Evolutionary conservation across 1,140 invertebrate genomes (phyloP), one percentile per base, ranked within the genome.

Genomic region (Macrosteles quadrilineatus): DNA sequence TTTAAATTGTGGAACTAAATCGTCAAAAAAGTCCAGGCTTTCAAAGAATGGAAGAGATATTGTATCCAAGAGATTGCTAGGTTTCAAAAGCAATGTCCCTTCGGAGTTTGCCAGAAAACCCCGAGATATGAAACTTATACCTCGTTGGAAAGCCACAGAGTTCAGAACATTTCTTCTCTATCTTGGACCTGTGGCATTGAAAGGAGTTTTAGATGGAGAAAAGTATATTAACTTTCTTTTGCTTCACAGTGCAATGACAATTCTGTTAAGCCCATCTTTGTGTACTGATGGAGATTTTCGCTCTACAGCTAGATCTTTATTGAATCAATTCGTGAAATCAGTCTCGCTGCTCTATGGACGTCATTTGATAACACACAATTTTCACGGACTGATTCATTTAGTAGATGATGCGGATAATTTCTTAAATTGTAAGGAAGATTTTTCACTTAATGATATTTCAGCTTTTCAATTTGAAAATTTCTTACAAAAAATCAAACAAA

Each of bases 91-190:
- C 17, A 73, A 62, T 68, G 66, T 74, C 32, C 74, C 73, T 19
- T 40, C 17, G 14, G 77, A 77, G 64, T 79, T 79, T 73, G 53
- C 36, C 3, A 73, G 76, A 64, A 76, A 76, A 59, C 65, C 74
- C 27, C 55, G 76, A 47, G 30, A 21, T 11, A 69, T 79, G 23
- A 68, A 73, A 21, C 63, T 73, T 53, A 36, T 77, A 25, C 59
- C 69, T 2, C 12, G 70, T 30, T 80, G 74, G 74, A 80, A 80
- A 73, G 77, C 77, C 23, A 80, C 76, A 29, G 77, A 78, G 70
- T 78, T 76, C 63, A 70, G 81, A 45, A 74, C 76, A n/a, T 83
- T 82, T 74, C 55, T 82, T 14, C 66, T 82, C 12, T 83, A 69
- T 43, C 31, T 50, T 19, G 55, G 53, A 2, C 68, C 68, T 62